These are phyloP conservation scores for Thymelicus sylvestris DNA, from an alignment of 2,888 invertebrate species.

Conservation along the genomic window DNA sequence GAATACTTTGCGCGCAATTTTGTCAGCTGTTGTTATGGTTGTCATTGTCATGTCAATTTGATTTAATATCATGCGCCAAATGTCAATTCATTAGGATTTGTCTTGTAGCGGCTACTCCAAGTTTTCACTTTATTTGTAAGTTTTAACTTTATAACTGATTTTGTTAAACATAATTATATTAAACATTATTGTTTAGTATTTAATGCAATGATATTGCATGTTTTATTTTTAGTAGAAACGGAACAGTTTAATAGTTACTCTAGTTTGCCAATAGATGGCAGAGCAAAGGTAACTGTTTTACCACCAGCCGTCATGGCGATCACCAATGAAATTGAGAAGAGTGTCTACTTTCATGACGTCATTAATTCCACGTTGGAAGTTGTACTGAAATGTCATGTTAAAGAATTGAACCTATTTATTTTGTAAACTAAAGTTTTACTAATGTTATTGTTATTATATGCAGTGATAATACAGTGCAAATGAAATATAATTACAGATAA, in stretches of 20 bases:
- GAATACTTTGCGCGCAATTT: too few species aligned
- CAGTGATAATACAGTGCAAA: slow-evolving; percentile 35
- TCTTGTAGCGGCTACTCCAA: too few species aligned
- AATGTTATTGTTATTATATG: slow-evolving; percentile 31
- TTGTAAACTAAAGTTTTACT: slow-evolving; percentile 59
- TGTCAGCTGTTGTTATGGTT: too few species aligned
- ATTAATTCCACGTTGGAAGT: slow-evolving; percentile 88
- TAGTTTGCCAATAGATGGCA: slow-evolving; percentile 62
- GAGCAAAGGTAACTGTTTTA: slow-evolving; percentile 55
- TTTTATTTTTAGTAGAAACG: neutral
- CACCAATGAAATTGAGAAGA: slow-evolving; percentile 73
- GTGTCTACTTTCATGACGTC: slow-evolving; percentile 85
- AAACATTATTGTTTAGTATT: too few species aligned
- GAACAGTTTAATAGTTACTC: neutral
- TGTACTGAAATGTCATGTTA: slow-evolving; percentile 74
- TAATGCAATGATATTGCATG: too few species aligned
- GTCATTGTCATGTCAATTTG: too few species aligned
- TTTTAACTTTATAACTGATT: too few species aligned
- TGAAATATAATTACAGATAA: slow-evolving; percentile 24
- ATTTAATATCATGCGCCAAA: too few species aligned
- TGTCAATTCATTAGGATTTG: too few species aligned
- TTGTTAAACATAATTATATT: too few species aligned
- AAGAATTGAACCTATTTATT: slow-evolving; percentile 52
- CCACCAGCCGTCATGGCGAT: slow-evolving; percentile 42
- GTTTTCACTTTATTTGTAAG: too few species aligned